Evolutionary conservation across 2,797 vertebrate species (phyloP).

Genomic region (Anguilla megastoma): DNA sequence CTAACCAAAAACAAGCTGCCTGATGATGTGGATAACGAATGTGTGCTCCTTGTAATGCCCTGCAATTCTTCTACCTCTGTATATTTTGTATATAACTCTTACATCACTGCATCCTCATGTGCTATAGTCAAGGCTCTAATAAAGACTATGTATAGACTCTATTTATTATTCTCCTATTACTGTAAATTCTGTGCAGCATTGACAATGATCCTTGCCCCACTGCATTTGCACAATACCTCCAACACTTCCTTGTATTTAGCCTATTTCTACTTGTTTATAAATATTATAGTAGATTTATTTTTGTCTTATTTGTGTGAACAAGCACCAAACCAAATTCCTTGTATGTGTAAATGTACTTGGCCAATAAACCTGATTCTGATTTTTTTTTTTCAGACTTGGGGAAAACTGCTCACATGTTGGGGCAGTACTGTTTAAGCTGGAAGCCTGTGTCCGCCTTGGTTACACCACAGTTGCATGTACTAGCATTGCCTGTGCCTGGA

Average conservation of each 20-base stretch:
- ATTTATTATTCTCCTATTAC: neutral
- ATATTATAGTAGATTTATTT: too few species aligned
- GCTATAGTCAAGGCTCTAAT: neutral
- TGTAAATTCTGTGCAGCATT: too few species aligned
- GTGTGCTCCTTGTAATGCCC: too few species aligned
- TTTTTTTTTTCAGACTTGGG: neutral
- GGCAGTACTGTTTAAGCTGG: neutral
- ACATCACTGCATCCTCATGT: neutral
- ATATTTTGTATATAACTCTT: too few species aligned
- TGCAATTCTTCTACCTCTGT: too few species aligned
- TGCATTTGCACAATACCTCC: neutral
- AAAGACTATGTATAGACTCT: too few species aligned
- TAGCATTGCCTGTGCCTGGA: neutral
- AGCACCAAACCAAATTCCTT: too few species aligned
- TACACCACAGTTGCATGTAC: neutral
- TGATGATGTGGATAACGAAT: too few species aligned
- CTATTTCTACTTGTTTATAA: neutral
- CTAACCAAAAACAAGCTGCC: neutral
- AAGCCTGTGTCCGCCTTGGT: neutral
- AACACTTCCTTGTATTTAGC: neutral
- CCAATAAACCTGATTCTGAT: neutral
- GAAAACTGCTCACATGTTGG: constrained; percentile 1
- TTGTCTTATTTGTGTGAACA: too few species aligned
- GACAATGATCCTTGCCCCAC: neutral
- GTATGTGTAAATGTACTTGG: too few species aligned